phyloP scores from a whole-genome alignment of 2,888 invertebrate species.

The Eupithecia vulgata region DNA sequence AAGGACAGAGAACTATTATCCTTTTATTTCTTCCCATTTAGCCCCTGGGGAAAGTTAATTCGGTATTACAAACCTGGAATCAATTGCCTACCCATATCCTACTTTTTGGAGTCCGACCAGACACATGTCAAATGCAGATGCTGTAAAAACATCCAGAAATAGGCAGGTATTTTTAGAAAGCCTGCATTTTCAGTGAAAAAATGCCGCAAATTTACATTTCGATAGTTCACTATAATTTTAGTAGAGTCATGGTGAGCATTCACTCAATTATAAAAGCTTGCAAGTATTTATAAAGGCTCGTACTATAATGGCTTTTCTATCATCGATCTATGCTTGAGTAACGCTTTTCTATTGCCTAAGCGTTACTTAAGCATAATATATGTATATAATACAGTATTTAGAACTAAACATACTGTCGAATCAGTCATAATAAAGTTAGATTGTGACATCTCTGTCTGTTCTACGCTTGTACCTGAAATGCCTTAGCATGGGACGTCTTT shows the following conservation, averaged over 20 bases:
- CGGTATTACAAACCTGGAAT: not conserved
- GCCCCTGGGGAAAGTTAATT: not conserved
- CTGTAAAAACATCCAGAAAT: not conserved
- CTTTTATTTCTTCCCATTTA: not conserved
- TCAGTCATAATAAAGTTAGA: too few species aligned
- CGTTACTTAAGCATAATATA: not conserved
- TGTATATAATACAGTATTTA: too few species aligned
- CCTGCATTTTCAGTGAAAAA: not conserved
- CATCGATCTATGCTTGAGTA: too few species aligned
- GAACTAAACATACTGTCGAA: too few species aligned
- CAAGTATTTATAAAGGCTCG: too few species aligned
- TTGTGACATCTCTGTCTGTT: too few species aligned
- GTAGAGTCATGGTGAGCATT: not conserved
- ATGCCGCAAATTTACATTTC: not conserved
- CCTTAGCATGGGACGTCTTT: too few species aligned
- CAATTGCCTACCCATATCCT: not conserved
- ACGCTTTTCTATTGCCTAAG: not conserved
- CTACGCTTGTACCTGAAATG: too few species aligned
- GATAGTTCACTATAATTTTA: not conserved
- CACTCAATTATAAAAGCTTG: too few species aligned
- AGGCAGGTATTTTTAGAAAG: not conserved
- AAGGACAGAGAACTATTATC: not conserved
- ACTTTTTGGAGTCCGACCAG: not conserved
- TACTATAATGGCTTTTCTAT: too few species aligned
- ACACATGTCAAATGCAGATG: not conserved